Base-by-base conservation (phyloP, 2,797 vertebrate genomes). In the Euthynnus affinis region DNA sequence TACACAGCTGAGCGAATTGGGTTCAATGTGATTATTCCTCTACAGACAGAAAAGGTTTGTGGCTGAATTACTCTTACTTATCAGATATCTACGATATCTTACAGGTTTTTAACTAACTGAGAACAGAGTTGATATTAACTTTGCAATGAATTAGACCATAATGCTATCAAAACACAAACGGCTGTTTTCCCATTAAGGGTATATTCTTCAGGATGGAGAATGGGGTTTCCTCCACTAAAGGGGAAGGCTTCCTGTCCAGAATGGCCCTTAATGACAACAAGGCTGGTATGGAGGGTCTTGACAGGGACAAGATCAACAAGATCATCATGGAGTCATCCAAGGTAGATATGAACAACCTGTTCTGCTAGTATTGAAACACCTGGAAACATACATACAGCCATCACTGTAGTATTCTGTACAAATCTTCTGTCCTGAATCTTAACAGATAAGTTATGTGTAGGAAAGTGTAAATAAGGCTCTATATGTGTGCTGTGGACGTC, bases 241-340 rank as follows among this genome's bases (percentile, higher is more conserved):
- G 42, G 84, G 96, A 95, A 61, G 94, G 89, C 9, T 74, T 97
- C 88, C 94, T 98, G 27, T 97, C 97, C 89, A 96, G 97, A 81
- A 95, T 99, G 95, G 97, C 97, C 32, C 97, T 99, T 80, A 99
- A 99, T 87, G 98, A 99, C 91, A 99, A 99, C 93, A 99, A 99
- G 89, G 98, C 98, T 84, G 98, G 98, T 63, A 99, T 99, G 98
- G 96, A 98, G 88, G 98, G 97, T 69, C 93, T 99, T 70, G 96
- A 99, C 94, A 97, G 97, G 92, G 97, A 98, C 67, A 99, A 96
- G 92, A 99, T 99, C 89, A 99, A 99, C 93, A 98, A 96, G 93
- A 97, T 99, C 92, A 99, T 99, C 90, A 95, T 99, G 95, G 97
- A 98, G 85, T 87, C 96, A 34, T 98, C 97, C 44, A 99, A 98